Evolutionary conservation across 2,888 invertebrate species (phyloP).

Genomic region (Nemotelus pantherinus): DNA sequence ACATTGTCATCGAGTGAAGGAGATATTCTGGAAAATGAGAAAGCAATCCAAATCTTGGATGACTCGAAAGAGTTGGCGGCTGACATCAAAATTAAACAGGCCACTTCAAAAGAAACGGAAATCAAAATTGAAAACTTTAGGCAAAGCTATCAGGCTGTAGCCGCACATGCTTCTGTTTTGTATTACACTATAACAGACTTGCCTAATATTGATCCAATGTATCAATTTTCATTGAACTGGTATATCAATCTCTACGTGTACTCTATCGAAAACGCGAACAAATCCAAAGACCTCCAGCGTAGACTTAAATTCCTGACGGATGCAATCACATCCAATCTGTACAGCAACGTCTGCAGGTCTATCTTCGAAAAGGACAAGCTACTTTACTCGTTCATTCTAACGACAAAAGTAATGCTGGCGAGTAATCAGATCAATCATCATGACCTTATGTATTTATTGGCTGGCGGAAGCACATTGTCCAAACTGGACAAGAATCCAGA

Average conservation of each 20-base stretch:
- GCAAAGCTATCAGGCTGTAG: slow-evolving; percentile 84
- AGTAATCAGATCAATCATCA: slow-evolving; percentile 68
- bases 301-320: slow-evolving; percentile 83
- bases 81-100: slow-evolving; percentile 86
- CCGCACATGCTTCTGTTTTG: slow-evolving; percentile 84
- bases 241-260: slow-evolving; percentile 76
- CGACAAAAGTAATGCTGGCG: slow-evolving; percentile 74
- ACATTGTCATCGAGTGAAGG: slow-evolving; percentile 85
- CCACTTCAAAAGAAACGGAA: slow-evolving; percentile 83
- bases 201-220: slow-evolving; percentile 92
- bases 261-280: slow-evolving; percentile 64
- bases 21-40: slow-evolving; percentile 91
- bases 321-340: slow-evolving; percentile 83
- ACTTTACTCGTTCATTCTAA: slow-evolving; percentile 81
- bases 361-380: slow-evolving; percentile 91
- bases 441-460: slow-evolving; percentile 82
- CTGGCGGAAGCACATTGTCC: slow-evolving; percentile 69
- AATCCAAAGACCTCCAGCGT: slow-evolving; percentile 74
- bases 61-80: slow-evolving; percentile 83
- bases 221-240: slow-evolving; percentile 94
- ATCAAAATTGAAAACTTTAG: slow-evolving; percentile 84
- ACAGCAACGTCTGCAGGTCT: slow-evolving; percentile 87
- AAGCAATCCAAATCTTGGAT: slow-evolving; percentile 86
- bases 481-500: slow-evolving; percentile 72
- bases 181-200: slow-evolving; percentile 90